Evolutionary conservation across 2,113 vertebrate genomes (phyloP), one percentile per base, ranked within the genome.

Genomic region (Antechinus flavipes): DNA sequence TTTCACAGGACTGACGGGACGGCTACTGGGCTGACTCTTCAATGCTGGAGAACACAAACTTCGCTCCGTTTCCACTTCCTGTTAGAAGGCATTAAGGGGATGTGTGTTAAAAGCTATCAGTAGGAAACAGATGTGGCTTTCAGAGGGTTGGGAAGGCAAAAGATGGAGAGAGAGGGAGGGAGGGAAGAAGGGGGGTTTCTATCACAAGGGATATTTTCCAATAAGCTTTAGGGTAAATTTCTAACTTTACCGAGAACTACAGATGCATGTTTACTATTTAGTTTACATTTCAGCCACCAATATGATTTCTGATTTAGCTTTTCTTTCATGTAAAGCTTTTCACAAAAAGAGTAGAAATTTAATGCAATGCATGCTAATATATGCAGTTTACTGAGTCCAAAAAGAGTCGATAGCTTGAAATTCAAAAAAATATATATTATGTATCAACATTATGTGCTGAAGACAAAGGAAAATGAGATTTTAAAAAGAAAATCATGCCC

Each of bases 1-100:
- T 94, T 97, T 97, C 93, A 89, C 92, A 94, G 97, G 94, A 92
- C 90, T 94, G 54, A 95, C 89, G 24, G 97, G 96, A 93, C 97
- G 96, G 92, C 91, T 98, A 93, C 96, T 98, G 95, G 97, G 91
- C 90, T 98, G 97, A 92, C 92, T 98, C 97, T 98, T 98, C 95
- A 89, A 26, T n/a, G 96, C 50, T 61, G 98, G 93, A 92, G 98
- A 98, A 97, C 96, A 96, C 61, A 98, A 98, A 97, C 94, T 98
- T 98, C 97, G 98, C 96, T 98, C 98, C 92, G 91, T 98, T 98
- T 98, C 98, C 89, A 91, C 94, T 98, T 98, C 98, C 99, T 99
- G 97, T 98, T 98, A 92, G 96, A 97, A 98, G 96, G 98, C 93
- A 98, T 96, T 94, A 98, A 98, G 96, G 94, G 90, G 56, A 96